Evolutionary conservation across 2,113 vertebrate genomes (phyloP), one percentile per base, ranked within the genome.

Genomic region (Caranx melampygus): DNA sequence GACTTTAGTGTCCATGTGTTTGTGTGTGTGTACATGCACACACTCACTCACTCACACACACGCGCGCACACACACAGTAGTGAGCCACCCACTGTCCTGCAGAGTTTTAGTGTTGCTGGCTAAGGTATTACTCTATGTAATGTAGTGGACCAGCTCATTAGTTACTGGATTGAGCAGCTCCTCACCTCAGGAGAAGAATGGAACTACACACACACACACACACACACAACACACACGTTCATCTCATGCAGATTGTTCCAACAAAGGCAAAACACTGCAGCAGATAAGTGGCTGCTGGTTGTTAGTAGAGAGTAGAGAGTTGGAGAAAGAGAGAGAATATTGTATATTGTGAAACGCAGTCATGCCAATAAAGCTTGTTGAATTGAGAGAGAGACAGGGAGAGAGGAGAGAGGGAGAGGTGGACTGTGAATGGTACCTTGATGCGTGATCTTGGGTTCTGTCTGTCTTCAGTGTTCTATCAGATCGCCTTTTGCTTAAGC

Each of bases 401-500:
- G 11, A 40, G 42, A 55, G 45, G 45, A 16, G 44, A 6, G 13
- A 58, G 21, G 16, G 0, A 49, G 1, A 18, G 18, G 42, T 21
- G 26, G 37, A 49, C 21, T 40, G 35, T 54, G 15, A 18, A 71
- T 54, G 57, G 61, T 65, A 49, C 11, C 55, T 71, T 68, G 18
- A 42, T 62, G 26, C 62, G 44, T 73, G 45, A 35, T 59, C 15
- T 5, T 71, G 34, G 35, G 55, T 31, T 31, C 40, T 71, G 14
- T 81, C 75, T 90, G 93, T 92, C 85, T 94, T 87, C 31, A 58
- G 66, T 80, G 79, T 92, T 88, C 89, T 81, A 96, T 95, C 91
- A 87, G 79, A 87, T 92, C 88, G 85, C 81, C 15, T 61, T 93
- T 93, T 89, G 88, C 88, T 91, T 92, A 95, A 96, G 95, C 92